Evolutionary conservation across 1,140 invertebrate genomes (phyloP), one percentile per base, ranked within the genome.

Genomic region (Rhagoletis pomonella): DNA sequence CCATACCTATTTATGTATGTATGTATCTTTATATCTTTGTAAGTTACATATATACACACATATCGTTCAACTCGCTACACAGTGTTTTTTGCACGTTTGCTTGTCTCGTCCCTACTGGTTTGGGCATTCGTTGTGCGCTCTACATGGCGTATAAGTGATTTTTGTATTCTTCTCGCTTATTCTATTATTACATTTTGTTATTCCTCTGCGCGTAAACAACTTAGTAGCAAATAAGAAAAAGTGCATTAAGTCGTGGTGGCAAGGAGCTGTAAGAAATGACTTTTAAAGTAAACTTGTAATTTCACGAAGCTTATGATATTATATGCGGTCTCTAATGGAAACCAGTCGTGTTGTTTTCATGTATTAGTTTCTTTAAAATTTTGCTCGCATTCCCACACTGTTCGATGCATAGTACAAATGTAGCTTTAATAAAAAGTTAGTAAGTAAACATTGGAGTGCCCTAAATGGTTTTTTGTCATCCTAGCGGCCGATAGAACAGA

Each of bases 91-190:
- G 42, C 42, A 47, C 3, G 29, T 3, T 44, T 17, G 67, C 67
- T 44, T 47, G 42, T 4, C 42, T 73, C 7, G 67, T 62, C n/a
- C 12, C 17, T 14, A 62, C 60, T 62, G 4, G 4, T 62, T 62
- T 14, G 7, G 12, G 4, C 60, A 62, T 47, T 73, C 44, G 10
- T 17, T 73, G 69, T 81, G 73, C 50, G 73, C 55, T 44, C 73
- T 47, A 81, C 73, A 47, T 58, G 73, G 73, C 73, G 73, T 81
- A 81, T 81, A 55, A 50, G 73, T 81, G 42, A 55, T 50, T 55
- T 81, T 81, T 81, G 6, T 4, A 50, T 29, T 55, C 17, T 55
- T 55, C 14, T 81, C 7, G 17, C 47, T 42, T 81, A 17, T 42
- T 19, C 47, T 4, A n/a, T 81, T 55, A n/a, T 81, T 55, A 10